phyloP scores from a whole-genome alignment of 1,140 invertebrate species.

The Trichonephila inaurata region DNA sequence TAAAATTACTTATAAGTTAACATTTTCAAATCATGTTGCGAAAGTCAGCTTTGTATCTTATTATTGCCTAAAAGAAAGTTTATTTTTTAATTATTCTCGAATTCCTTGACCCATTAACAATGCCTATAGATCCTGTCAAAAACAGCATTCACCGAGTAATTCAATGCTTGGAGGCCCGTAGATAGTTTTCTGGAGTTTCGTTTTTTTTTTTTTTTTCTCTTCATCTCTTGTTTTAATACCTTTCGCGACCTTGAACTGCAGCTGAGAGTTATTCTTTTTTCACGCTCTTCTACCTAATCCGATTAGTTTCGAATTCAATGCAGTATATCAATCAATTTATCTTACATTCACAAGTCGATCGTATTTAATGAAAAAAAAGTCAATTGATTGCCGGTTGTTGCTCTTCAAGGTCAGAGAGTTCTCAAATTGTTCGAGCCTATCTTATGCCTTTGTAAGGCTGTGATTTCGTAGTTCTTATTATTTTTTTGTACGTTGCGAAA shows the following conservation, averaged over 20 bases:
- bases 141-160: neutral
- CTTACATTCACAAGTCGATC: neutral
- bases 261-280: neutral
- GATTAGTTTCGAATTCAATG: constrained; percentile 20
- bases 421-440: neutral
- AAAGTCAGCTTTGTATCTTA: too few relatives aligned
- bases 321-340: neutral
- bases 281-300: neutral
- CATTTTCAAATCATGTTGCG: too few relatives aligned
- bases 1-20: too few relatives aligned
- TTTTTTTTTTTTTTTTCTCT: neutral
- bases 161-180: neutral
- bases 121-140: neutral
- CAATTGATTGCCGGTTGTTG: neutral
- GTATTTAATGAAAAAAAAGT: neutral
- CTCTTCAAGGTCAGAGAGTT: neutral
- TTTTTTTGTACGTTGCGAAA: too few relatives aligned
- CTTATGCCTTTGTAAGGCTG: neutral
- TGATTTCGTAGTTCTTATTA: neutral
- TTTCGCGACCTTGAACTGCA: neutral
- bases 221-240: neutral
- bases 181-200: neutral
- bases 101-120: neutral
- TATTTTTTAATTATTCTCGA: neutral
- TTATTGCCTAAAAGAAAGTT: too few relatives aligned